Evolutionary conservation across 2,797 vertebrate species (phyloP).

Genomic region (Halcyon leucocephala): DNA sequence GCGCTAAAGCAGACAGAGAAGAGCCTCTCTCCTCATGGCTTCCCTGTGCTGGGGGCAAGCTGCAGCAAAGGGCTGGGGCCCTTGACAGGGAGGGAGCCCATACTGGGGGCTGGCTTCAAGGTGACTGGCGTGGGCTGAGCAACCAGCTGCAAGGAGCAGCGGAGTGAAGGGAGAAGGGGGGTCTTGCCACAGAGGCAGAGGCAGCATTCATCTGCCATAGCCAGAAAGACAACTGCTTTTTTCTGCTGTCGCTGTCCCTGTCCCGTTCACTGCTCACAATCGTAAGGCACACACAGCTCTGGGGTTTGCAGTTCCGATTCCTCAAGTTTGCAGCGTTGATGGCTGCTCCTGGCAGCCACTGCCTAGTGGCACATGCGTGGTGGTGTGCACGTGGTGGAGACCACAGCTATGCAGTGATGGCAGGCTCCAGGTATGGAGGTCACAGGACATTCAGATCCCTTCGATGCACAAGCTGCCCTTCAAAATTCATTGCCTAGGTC

Average conservation of each 20-base stretch:
- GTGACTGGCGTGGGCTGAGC: background rate
- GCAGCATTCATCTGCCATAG: background rate
- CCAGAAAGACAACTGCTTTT: background rate
- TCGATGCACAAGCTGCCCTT: background rate
- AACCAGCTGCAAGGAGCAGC: background rate
- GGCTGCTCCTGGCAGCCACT: background rate
- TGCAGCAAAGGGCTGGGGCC: background rate
- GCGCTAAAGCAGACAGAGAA: background rate
- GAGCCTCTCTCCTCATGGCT: background rate
- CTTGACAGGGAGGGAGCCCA: background rate
- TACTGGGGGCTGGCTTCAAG: background rate
- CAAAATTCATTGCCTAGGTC: background rate
- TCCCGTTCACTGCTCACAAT: background rate
- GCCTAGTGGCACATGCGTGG: fast-evolving
- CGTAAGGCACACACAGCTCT: background rate
- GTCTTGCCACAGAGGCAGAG: background rate
- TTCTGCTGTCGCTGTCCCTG: background rate
- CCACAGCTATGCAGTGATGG: fast-evolving
- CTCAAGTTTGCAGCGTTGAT: background rate
- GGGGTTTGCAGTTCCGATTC: background rate
- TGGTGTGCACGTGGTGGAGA: background rate
- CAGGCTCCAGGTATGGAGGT: background rate
- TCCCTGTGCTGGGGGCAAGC: fast-evolving
- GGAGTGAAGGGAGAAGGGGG: fast-evolving
- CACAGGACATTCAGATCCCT: background rate